A percentile compares a stretch with the other conserved stretches of the same genome.
Evolutionary conservation across 1,140 invertebrate genomes (phyloP).

Genomic region (Chlorops oryzae): DNA sequence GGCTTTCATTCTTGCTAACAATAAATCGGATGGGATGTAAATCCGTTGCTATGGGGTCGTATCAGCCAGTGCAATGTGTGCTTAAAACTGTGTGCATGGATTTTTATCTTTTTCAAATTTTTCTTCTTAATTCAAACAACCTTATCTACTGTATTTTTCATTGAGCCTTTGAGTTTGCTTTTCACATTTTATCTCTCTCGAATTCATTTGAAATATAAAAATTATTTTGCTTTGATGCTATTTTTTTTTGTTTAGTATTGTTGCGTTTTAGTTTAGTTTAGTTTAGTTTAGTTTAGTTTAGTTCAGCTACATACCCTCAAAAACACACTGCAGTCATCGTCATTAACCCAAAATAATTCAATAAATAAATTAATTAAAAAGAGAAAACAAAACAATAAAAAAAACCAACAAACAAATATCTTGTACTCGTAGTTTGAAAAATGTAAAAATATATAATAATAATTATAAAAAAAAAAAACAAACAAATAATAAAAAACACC

Average conservation of each 20-base stretch:
- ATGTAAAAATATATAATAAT: background rate
- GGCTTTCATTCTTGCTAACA: too few species aligned
- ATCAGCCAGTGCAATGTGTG: too few species aligned
- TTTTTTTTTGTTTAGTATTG: background rate
- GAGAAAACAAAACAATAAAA: too few species aligned
- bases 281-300: background rate
- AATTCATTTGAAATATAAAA: background rate
- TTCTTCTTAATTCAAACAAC: background rate
- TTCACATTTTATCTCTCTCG: background rate
- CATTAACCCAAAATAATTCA: too few species aligned
- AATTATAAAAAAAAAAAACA: background rate
- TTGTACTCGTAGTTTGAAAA: too few species aligned
- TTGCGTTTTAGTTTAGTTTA: background rate
- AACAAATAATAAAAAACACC: background rate
- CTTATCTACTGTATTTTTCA: too few species aligned
- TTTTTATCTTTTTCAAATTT: background rate
- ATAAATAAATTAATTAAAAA: too few species aligned
- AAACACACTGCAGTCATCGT: background rate
- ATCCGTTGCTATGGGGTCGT: too few species aligned
- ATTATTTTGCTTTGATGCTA: background rate
- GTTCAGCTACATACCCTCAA: background rate
- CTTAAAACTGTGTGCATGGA: too few species aligned
- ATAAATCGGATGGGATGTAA: too few species aligned
- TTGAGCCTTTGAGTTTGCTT: too few species aligned
- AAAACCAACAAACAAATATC: too few species aligned